Base-by-base conservation (phyloP, 2,113 vertebrate species). In the Aldabrachelys gigantea region DNA sequence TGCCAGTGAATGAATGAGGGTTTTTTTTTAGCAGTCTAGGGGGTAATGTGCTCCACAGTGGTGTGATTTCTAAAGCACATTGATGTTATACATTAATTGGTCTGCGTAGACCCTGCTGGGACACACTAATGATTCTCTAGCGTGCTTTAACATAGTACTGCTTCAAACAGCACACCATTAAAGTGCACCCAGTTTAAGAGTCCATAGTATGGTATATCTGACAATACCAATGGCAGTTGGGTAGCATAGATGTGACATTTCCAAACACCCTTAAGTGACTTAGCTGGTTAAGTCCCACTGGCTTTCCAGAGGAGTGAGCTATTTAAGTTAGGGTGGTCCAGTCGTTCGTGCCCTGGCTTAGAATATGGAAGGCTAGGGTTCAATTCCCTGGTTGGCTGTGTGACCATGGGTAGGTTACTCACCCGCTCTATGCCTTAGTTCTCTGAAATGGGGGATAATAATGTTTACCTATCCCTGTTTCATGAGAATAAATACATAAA, bases 291-390 rank as follows among this genome's bases (percentile, higher is more conserved):
- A 69, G n/a, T 38, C 65, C n/a, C n/a, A 38, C 10, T 72, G n/a
- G 65, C 65, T 72, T 72, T 38, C n/a, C n/a, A 72, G n/a, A 21
- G 19, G n/a, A 19, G 9, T 38, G n/a, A 38, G 6, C 8, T 21
- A n/a, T 72, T 9, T 72, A 72, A 38, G 65, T 21, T 69, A 69
- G 17, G 35, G 35, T 38, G 17, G 4, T 69, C 16, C 35, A 69
- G 13, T 8, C 2, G 2, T 19, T 62, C 5, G 4, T 16, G 13
- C 31, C 14, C 7, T 65, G 12, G 3, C 31, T 3, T 16, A n/a
- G 14, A 17, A 65, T 35, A 31, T n/a, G 62, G 8, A 65, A 65
- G 62, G 17, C 14, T 16, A 65, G 62, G 62, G 14, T 65, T n/a
- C 35, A 65, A 65, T 35, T 65, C 62, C 62, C 10, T 57, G 22